Percentiles rank a stretch among this genome's conserved stretches.
These are phyloP conservation scores for Hydractinia echinata DNA, from an alignment of 30 jellyfish, hydroid and myxozoan genomes.

Conservation along the genomic window DNA sequence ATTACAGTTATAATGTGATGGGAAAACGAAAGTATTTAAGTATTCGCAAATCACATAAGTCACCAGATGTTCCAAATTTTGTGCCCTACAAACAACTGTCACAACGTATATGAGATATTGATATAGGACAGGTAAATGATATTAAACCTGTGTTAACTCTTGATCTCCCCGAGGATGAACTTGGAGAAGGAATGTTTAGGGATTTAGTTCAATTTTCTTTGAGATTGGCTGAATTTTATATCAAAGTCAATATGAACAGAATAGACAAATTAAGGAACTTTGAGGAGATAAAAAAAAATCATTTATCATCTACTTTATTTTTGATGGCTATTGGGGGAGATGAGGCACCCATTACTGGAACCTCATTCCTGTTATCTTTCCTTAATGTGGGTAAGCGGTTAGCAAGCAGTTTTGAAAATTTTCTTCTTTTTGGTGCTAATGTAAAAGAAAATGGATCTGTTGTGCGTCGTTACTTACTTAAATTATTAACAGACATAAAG, in stretches of 20 bases:
- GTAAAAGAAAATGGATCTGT: neutral
- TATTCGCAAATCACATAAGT: no score
- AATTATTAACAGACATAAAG: neutral
- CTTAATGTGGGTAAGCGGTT: neutral
- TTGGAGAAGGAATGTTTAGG: no score
- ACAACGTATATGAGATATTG: no score
- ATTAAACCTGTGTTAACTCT: no score
- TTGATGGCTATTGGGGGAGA: neutral
- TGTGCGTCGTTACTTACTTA: neutral
- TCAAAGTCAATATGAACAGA: neutral
- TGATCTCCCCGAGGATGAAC: no score
- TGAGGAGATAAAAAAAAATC: no score
- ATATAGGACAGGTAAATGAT: no score
- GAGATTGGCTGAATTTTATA: neutral
- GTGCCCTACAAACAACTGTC: no score
- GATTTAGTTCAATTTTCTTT: no score
- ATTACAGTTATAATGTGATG: no score
- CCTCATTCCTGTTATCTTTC: neutral
- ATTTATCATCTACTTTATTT: neutral
- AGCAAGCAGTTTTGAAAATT: neutral
- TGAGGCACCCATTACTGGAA: slow-evolving; percentile 1
- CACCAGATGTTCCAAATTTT: no score
- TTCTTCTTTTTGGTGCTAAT: neutral
- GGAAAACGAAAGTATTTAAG: no score
- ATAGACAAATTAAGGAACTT: neutral